These are phyloP conservation scores for Nomada lathburiana DNA, from an alignment of 2,888 invertebrate genomes.

Conservation along the genomic window DNA sequence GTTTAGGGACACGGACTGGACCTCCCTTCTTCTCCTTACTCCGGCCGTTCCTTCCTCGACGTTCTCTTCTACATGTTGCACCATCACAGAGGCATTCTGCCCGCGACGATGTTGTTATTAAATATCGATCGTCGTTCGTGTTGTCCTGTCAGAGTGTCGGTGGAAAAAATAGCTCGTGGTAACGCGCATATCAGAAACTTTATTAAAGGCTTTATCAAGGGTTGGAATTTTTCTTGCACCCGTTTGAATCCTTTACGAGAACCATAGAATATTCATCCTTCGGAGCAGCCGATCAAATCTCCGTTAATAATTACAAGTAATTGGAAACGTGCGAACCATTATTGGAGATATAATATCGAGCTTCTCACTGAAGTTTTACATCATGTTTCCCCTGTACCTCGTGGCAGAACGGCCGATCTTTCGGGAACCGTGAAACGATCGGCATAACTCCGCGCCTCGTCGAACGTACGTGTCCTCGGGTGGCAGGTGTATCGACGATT, in stretches of 20 bases:
- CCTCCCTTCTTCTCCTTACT: slow-evolving; percentile 29
- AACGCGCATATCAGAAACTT: background rate
- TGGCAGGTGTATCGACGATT: slow-evolving; percentile 73
- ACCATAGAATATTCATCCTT: background rate
- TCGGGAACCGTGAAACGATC: background rate
- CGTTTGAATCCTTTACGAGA: background rate
- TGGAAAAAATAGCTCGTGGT: background rate
- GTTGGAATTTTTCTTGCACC: no score
- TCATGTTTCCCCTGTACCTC: slow-evolving; percentile 3
- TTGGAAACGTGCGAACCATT: no score
- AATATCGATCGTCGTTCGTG: slow-evolving; percentile 1
- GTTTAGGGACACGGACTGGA: slow-evolving; percentile 74
- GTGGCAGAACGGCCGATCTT: slow-evolving; percentile 16
- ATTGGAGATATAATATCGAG: no score
- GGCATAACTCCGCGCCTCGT: slow-evolving; percentile 34
- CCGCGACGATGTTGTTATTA: background rate
- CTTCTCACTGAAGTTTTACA: no score
- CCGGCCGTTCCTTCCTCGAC: slow-evolving; percentile 16
- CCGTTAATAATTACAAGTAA: no score
- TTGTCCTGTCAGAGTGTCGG: background rate
- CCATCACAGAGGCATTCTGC: no score
- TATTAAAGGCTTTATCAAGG: background rate
- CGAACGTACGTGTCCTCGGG: slow-evolving; percentile 58
- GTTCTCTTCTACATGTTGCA: background rate
- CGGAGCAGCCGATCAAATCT: no score